Evolutionary conservation across 53 echinoderm and acorn worm species (phyloP).

Genomic region (Holothuria leucospilota): DNA sequence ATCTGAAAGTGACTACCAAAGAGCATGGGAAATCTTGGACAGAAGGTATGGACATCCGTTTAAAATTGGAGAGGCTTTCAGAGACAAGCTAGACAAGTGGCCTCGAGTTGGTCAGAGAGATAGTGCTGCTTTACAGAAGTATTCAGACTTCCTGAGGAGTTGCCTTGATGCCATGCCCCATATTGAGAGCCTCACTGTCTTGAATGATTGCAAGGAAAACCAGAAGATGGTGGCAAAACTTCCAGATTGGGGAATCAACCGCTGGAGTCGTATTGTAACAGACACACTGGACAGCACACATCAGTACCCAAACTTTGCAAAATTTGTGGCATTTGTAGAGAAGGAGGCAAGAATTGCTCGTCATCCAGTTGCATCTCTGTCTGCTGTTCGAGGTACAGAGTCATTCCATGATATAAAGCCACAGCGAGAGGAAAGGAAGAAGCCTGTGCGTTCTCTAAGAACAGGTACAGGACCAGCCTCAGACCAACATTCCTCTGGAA

Average conservation of each 20-base stretch:
- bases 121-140: slow-evolving; percentile 55
- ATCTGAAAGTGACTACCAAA: slow-evolving; percentile 49
- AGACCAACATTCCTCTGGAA: not conserved
- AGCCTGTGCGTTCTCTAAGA: not conserved
- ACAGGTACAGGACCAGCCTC: not conserved
- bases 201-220: slow-evolving; percentile 77
- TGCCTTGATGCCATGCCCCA: no score
- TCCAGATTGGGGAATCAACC: slow-evolving; percentile 52
- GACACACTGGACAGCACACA: slow-evolving; percentile 19
- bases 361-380: slow-evolving; percentile 66
- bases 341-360: no score
- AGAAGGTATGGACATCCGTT: slow-evolving; percentile 61
- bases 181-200: slow-evolving; percentile 55
- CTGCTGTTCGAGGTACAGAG: slow-evolving; percentile 32
- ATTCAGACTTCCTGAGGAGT: slow-evolving; percentile 57
- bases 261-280: slow-evolving; percentile 62
- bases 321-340: slow-evolving; percentile 55
- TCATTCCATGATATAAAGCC: not conserved
- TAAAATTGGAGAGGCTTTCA: slow-evolving; percentile 43
- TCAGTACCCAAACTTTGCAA: not conserved
- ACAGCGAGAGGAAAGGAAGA: slow-evolving; percentile 4
- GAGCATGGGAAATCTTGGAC: no score
- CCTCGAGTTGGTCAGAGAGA: slow-evolving; percentile 58
- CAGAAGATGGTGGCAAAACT: slow-evolving; percentile 51
- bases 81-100: slow-evolving; percentile 52